phyloP scores from a whole-genome alignment of 2,797 vertebrate species.

The Propithecus perrieri region DNA sequence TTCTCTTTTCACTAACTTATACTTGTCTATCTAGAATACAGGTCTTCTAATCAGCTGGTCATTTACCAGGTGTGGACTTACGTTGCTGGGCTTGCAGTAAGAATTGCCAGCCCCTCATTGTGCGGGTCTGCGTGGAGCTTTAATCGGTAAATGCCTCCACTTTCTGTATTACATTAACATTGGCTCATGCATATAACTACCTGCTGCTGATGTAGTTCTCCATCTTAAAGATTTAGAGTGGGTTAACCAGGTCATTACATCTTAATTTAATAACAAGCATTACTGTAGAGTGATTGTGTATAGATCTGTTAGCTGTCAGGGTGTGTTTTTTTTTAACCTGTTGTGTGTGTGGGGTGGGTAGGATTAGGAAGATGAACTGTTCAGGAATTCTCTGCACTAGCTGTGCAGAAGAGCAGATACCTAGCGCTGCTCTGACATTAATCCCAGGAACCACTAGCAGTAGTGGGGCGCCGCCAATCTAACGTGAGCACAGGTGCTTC shows the following conservation, averaged over 20 bases:
- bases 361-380: conserved; percentile 84
- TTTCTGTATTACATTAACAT: conserved; percentile 88
- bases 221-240: conserved; percentile 93
- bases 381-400: conserved; percentile 91
- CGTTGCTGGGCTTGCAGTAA: conserved; percentile 86
- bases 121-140: conserved; percentile 89
- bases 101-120: conserved; percentile 84
- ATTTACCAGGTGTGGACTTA: conserved; percentile 86
- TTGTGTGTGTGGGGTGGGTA: conserved; percentile 67
- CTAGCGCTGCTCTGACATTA: conserved; percentile 66
- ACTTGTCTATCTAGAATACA: conserved; percentile 88
- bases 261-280: conserved; percentile 96
- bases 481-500: conserved; percentile 97
- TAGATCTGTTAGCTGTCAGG: conserved; percentile 87
- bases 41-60: conserved; percentile 90
- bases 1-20: conserved; percentile 86
- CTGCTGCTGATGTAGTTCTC: conserved; percentile 95
- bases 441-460: conserved; percentile 95
- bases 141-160: conserved; percentile 86
- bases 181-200: conserved; percentile 93
- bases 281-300: conserved; percentile 98
- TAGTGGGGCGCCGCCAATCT: conserved; percentile 87
- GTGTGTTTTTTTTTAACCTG: conserved; percentile 81
- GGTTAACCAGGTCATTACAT: conserved; percentile 96
- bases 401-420: conserved; percentile 87